Evolutionary conservation across 1,140 invertebrate species (phyloP), one percentile per base, ranked within the genome.

Genomic region (Lepidurus apus): DNA sequence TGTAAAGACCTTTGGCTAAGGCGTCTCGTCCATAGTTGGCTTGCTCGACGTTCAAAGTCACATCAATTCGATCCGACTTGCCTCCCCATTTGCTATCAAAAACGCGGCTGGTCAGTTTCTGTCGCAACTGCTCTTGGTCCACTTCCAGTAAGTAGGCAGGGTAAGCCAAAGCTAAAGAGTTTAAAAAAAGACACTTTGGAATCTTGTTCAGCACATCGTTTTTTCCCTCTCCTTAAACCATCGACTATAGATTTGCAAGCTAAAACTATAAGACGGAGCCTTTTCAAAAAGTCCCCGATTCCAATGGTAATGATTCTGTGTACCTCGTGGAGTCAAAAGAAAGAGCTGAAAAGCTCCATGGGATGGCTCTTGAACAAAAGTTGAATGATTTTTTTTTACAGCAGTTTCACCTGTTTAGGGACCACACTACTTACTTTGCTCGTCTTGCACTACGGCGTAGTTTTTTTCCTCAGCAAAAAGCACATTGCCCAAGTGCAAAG

Each of bases 81-180:
- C 86, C 87, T 77, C 91, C 91, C 91, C 92, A 92, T 87, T 92
- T 92, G 76, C 90, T 91, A 81, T 93, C 91, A 85, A 93, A 90
- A 80, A 89, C 86, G 2, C 91, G 85, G 74, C 89, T 90, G 9
- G 87, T 89, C 73, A 93, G 83, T 83, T 92, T 92, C 74, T 86
- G 86, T 53, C 88, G 87, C 75, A 93, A 84, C 42, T 87, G 83
- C 11, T 89, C 88, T 7, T 85, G 80, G 44, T 90, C 87, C 53
- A 93, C 87, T 74, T 89, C 88, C 24, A 93, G 86, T 42, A 93
- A 84, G 81, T 87, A 89, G 1, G 91, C 87, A 42, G 91, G 91
- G 83, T 88, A 92, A 77, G 87, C 87, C 42, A 93, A 85, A 83
- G 86, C 91, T 93, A 83, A 79, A 87, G 83, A 79, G 43, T 79